Conservation (phyloP, 2,113 vertebrate genomes). For the Platysternon megacephalum region DNA sequence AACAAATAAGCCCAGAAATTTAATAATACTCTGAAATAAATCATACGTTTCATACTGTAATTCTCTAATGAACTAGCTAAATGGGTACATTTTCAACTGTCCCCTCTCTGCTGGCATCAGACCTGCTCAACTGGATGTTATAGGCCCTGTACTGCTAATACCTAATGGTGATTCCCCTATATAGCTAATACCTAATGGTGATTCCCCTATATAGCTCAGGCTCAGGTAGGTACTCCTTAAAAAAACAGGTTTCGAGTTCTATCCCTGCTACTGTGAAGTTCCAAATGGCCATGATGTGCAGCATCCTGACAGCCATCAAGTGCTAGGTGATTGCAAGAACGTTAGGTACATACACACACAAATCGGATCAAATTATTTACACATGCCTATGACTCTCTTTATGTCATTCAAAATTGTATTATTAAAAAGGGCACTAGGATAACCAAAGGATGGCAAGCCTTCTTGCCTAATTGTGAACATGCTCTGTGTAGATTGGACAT, state of each 20-base stretch:
- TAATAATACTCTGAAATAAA: background rate
- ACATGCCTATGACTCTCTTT: background rate
- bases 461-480: background rate
- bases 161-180: slow-evolving; percentile 3
- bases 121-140: background rate
- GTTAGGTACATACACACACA: background rate
- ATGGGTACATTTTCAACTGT: background rate
- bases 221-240: background rate
- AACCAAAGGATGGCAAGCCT: background rate
- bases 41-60: background rate
- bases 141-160: background rate
- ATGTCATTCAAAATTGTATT: background rate
- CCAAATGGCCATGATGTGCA: accelerated
- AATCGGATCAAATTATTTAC: background rate
- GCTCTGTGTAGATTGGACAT: background rate
- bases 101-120: background rate
- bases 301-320: background rate
- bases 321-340: accelerated
- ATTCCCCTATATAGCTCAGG: slow-evolving; percentile 2
- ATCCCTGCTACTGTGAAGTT: background rate
- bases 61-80: background rate
- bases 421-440: background rate
- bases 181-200: background rate
- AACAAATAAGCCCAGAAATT: background rate
- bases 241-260: background rate